Percentiles rank a stretch among this genome's conserved stretches.
These are phyloP conservation scores for Ramphastos sulfuratus DNA, from an alignment of 2,113 vertebrate species.

Conservation along the genomic window DNA sequence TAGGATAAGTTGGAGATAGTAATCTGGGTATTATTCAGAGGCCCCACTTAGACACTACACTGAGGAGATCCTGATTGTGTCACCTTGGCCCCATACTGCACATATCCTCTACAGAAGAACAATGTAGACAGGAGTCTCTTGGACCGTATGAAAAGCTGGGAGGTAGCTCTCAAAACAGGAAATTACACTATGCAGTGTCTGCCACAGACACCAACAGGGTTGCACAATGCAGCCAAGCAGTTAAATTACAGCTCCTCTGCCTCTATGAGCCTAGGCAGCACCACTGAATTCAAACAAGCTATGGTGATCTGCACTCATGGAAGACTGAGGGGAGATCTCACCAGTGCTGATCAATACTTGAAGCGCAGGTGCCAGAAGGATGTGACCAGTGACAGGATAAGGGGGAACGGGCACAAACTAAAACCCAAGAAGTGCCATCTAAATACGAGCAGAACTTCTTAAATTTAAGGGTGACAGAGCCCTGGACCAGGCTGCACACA, in stretches of 20 bases:
- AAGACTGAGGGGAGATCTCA: neutral
- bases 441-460: too few relatives aligned
- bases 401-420: too few relatives aligned
- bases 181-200: neutral
- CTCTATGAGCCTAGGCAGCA: neutral
- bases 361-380: too few relatives aligned
- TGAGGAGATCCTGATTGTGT: conserved; percentile 52
- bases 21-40: conserved; percentile 55
- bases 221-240: neutral
- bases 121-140: conserved; percentile 21
- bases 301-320: neutral
- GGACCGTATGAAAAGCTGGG: neutral
- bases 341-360: too few relatives aligned
- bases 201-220: neutral
- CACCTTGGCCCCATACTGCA: conserved; percentile 31
- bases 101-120: conserved; percentile 49
- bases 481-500: too few relatives aligned
- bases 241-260: neutral
- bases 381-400: too few relatives aligned
- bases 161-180: conserved; percentile 29
- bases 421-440: too few relatives aligned
- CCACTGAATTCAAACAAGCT: neutral
- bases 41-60: conserved; percentile 22
- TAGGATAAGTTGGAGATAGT: conserved; percentile 52
- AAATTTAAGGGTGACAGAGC: too few relatives aligned